phyloP scores from a whole-genome alignment of 2,888 invertebrate species.

The Uloborus plumipes region DNA sequence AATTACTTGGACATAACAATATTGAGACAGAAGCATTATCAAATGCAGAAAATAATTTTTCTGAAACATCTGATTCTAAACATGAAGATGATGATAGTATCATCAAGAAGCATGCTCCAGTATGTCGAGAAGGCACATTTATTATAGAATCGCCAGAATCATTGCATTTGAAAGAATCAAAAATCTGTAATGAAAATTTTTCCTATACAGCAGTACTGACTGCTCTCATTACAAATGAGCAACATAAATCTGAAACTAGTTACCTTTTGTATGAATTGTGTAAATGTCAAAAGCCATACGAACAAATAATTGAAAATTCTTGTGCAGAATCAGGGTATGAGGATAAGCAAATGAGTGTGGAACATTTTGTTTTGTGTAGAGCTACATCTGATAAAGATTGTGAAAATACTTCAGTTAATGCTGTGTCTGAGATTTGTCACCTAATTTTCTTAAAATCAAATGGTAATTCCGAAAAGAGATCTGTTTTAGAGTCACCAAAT shows the following conservation, averaged over 20 bases:
- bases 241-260: slow-evolving; percentile 33
- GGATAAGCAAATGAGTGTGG: slow-evolving; percentile 4
- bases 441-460: slow-evolving; percentile 40
- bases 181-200: slow-evolving; percentile 29
- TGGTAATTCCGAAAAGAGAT: slow-evolving; percentile 6
- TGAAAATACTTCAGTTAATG: background rate
- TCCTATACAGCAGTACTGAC: slow-evolving; percentile 35
- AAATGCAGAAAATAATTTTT: too few species aligned
- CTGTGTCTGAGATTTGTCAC: slow-evolving; percentile 33
- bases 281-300: slow-evolving; percentile 8
- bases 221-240: slow-evolving; percentile 16
- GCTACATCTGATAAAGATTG: slow-evolving; percentile 13
- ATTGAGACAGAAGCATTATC: too few species aligned
- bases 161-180: background rate
- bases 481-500: slow-evolving; percentile 1
- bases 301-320: background rate
- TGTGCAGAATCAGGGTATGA: slow-evolving; percentile 11
- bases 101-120: slow-evolving; percentile 29
- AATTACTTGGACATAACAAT: too few species aligned
- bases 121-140: slow-evolving; percentile 51
- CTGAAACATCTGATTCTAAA: background rate
- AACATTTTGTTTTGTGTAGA: slow-evolving; percentile 42
- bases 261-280: slow-evolving; percentile 48
- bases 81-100: slow-evolving; percentile 7
- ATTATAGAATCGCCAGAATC: slow-evolving; percentile 42